Evolutionary conservation across 2,113 vertebrate species (phyloP).

Genomic region (Numenius arquata): DNA sequence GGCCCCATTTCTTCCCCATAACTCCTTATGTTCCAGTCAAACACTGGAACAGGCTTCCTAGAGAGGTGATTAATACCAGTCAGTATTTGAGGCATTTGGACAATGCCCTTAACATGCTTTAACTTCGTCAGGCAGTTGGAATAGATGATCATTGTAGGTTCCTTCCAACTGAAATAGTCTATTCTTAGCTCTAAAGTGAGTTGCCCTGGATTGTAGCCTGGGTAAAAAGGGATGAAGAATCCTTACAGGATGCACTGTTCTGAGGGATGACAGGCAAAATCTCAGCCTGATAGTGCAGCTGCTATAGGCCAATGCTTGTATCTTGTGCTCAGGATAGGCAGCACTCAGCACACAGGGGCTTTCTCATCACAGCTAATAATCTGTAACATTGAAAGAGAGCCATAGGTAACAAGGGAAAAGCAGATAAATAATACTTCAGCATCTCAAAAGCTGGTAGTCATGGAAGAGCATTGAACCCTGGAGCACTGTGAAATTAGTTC

Average conservation of each 20-base stretch:
- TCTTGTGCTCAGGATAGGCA: neutral
- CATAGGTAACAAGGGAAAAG: neutral
- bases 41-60: neutral
- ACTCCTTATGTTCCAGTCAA: neutral
- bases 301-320: neutral
- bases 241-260: neutral
- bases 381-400: neutral
- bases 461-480: neutral
- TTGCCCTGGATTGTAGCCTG: neutral
- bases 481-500: neutral
- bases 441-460: neutral
- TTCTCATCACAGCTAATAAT: neutral
- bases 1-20: neutral
- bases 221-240: neutral
- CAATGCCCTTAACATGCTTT: neutral
- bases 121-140: neutral
- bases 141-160: neutral
- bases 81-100: neutral
- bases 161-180: neutral
- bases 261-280: neutral
- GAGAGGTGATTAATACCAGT: neutral
- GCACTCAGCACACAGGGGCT: neutral
- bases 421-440: neutral
- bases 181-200: neutral
- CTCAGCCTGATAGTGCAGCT: neutral